phyloP scores from a whole-genome alignment of 2,888 invertebrate species.

The Thecophora atra region DNA sequence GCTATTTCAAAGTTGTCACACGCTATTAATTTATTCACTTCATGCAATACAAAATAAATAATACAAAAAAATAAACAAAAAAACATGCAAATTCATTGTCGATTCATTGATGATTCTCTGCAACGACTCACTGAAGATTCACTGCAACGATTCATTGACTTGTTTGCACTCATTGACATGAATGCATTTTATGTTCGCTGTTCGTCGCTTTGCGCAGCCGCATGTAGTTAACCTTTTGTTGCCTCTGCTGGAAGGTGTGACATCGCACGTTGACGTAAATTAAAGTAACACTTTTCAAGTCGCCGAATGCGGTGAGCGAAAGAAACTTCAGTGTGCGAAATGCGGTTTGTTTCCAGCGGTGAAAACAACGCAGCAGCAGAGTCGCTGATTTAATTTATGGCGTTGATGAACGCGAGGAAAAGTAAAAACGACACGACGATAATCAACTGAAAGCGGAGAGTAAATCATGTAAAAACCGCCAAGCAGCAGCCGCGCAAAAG shows the following conservation, averaged over 20 bases:
- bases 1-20: neutral
- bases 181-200: neutral
- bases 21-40: neutral
- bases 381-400: neutral
- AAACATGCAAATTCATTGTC: neutral
- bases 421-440: neutral
- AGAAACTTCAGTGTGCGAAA: no score
- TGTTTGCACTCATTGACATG: neutral
- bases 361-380: neutral
- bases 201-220: no score
- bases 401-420: neutral
- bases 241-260: neutral
- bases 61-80: neutral
- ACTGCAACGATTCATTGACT: neutral
- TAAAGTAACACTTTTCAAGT: neutral
- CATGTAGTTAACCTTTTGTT: no score
- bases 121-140: neutral
- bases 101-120: neutral
- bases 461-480: neutral
- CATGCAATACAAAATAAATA: neutral
- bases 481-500: neutral
- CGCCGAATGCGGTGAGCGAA: no score
- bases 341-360: neutral
- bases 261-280: neutral
- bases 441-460: neutral